These are phyloP conservation scores for Nudaria mundana DNA, from an alignment of 2,888 invertebrate species.

Conservation along the genomic window DNA sequence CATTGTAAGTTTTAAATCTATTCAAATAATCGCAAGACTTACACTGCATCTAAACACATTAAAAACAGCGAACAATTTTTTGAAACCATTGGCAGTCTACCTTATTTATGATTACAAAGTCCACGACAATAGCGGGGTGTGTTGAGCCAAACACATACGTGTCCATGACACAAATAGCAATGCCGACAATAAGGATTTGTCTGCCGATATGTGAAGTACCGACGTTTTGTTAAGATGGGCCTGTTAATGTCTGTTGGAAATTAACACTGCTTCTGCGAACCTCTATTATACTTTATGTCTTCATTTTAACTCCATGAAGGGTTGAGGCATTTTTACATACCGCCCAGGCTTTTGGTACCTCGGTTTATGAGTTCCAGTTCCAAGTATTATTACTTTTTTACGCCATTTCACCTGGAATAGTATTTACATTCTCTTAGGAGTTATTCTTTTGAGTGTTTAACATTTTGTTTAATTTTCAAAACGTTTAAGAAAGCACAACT, in stretches of 20 bases:
- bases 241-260: conserved; percentile 62
- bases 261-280: conserved; percentile 61
- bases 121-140: conserved; percentile 45
- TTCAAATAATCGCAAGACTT: not conserved
- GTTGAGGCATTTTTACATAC: conserved; percentile 38
- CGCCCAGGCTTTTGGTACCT: conserved; percentile 28
- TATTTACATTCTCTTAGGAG: conserved; percentile 14
- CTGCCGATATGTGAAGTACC: conserved; percentile 45
- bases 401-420: conserved; percentile 22
- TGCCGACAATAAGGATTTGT: conserved; percentile 56
- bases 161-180: conserved; percentile 55
- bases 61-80: conserved; percentile 3
- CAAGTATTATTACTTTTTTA: conserved; percentile 31
- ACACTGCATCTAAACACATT: not conserved
- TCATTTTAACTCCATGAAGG: conserved; percentile 54
- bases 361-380: conserved; percentile 37
- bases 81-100: conserved; percentile 35
- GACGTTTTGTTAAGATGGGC: conserved; percentile 50
- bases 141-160: conserved; percentile 28
- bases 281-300: conserved; percentile 58
- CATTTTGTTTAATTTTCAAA: not conserved
- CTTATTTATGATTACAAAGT: conserved; percentile 50
- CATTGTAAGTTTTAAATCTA: not conserved
- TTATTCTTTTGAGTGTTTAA: conserved; percentile 19
- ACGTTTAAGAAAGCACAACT: not conserved